phyloP scores from a whole-genome alignment of 2,888 invertebrate species.

The Cataglyphis altisquamis region DNA sequence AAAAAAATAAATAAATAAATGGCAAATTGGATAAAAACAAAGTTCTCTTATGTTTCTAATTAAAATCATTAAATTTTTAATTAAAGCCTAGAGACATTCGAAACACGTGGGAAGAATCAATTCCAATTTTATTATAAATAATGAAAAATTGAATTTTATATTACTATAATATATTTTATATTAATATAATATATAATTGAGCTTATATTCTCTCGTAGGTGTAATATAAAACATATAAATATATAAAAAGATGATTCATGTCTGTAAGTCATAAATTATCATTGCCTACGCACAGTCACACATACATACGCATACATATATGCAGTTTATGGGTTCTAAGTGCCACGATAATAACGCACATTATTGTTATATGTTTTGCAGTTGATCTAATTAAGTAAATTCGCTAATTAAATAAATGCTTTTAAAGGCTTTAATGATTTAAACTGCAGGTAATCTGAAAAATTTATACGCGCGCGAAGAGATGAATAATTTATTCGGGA shows the following conservation, averaged over 20 bases:
- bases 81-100: neutral
- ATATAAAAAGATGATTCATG: neutral
- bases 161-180: neutral
- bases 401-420: neutral
- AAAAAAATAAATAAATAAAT: too few species aligned
- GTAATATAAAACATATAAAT: neutral
- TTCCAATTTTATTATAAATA: neutral
- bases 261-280: neutral
- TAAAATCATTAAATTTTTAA: neutral
- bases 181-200: too few species aligned
- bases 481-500: neutral
- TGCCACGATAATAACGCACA: neutral
- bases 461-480: neutral
- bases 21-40: neutral
- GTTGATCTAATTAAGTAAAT: neutral
- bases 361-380: neutral
- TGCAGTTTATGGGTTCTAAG: neutral
- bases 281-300: neutral
- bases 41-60: neutral
- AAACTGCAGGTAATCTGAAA: neutral
- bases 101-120: neutral
- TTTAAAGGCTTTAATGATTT: neutral
- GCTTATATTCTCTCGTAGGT: neutral
- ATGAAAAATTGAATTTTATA: neutral
- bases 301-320: neutral